Evolutionary conservation across 2,888 invertebrate species (phyloP).

Genomic region (Tetragnatha montana): DNA sequence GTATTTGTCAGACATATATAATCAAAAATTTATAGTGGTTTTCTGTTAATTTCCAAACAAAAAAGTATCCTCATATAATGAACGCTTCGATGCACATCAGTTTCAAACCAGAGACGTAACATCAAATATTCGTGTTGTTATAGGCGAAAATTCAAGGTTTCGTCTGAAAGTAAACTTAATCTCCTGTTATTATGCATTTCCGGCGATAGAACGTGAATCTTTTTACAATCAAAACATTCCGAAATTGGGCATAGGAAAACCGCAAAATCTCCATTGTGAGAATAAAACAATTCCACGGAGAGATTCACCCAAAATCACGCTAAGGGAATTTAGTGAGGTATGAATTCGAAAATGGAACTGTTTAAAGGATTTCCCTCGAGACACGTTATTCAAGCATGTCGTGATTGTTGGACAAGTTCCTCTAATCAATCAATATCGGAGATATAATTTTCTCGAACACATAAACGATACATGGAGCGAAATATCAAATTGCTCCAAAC

Average conservation of each 20-base stretch:
- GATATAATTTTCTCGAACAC: background rate
- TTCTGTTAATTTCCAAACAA: too few relatives aligned
- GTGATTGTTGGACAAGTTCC: background rate
- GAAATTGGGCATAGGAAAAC: background rate
- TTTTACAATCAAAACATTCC: background rate
- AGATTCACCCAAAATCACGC: background rate
- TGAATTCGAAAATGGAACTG: background rate
- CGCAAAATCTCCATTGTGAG: background rate
- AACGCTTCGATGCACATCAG: background rate
- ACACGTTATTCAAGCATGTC: background rate
- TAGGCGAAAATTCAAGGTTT: background rate
- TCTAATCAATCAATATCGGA: background rate
- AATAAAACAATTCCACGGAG: too few relatives aligned
- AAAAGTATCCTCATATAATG: background rate
- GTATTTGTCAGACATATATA: too few relatives aligned
- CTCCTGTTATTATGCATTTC: background rate
- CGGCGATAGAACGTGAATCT: background rate
- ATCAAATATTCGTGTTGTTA: background rate
- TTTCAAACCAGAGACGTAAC: background rate
- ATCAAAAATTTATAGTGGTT: too few relatives aligned
- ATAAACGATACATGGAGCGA: background rate
- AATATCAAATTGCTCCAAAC: background rate
- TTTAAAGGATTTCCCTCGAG: background rate
- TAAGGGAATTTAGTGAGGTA: background rate
- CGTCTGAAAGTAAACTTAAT: background rate